Evolutionary conservation across 2,888 invertebrate genomes (phyloP).

Genomic region (Zaprionus lineosus): DNA sequence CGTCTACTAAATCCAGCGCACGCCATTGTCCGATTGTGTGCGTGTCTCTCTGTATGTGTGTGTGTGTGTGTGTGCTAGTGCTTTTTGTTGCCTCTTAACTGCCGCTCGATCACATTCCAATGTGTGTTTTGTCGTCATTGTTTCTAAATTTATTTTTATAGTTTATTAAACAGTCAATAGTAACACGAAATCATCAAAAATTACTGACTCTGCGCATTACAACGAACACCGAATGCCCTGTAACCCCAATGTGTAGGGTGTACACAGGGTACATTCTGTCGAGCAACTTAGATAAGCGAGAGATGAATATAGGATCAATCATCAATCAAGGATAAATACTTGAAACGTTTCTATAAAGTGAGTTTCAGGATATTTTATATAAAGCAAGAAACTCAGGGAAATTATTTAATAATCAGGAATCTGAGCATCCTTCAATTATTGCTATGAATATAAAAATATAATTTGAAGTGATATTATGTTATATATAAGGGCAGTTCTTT

Average conservation of each 20-base stretch:
- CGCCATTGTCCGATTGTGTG: constrained; percentile 59
- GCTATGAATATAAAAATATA: no score
- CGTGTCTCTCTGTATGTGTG: neutral
- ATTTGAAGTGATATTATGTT: no score
- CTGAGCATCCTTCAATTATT: no score
- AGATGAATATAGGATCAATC: no score
- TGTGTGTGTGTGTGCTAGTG: no score
- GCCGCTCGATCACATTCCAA: constrained; percentile 71
- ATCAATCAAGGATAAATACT: no score
- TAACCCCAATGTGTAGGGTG: neutral
- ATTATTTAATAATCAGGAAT: no score
- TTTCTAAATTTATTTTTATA: constrained; percentile 76
- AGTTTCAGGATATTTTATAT: no score
- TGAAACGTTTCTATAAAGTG: no score
- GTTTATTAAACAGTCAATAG: constrained; percentile 74
- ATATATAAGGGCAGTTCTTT: no score
- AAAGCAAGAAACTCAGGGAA: no score
- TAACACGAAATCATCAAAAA: constrained; percentile 32
- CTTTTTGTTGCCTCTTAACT: constrained; percentile 57
- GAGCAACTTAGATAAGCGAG: neutral
- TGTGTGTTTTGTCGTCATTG: constrained; percentile 75
- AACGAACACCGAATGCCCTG: constrained; percentile 16
- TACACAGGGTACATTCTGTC: neutral
- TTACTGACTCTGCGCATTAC: constrained; percentile 10
- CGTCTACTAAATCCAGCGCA: constrained; percentile 52